Evolutionary conservation across 2,113 vertebrate genomes (phyloP).

Genomic region (Gambusia holbrooki): DNA sequence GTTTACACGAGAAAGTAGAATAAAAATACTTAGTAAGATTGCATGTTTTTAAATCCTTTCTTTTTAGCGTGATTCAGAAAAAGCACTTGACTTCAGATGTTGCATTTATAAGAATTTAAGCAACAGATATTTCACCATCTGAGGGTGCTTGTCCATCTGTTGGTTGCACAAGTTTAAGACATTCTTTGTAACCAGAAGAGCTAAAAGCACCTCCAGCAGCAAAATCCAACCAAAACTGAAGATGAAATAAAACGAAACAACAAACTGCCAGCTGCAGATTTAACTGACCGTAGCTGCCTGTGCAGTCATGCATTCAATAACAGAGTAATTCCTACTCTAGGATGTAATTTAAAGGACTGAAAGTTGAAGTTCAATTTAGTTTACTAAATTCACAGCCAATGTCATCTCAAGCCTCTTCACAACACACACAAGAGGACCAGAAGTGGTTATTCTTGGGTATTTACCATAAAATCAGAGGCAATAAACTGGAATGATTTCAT

Average conservation of each 20-base stretch:
- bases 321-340: background rate
- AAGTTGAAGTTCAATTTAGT: background rate
- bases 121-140: background rate
- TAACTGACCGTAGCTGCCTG: background rate
- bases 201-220: background rate
- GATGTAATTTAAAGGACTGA: background rate
- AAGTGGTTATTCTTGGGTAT: background rate
- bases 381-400: background rate
- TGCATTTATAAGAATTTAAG: background rate
- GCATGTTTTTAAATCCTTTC: too few relatives aligned
- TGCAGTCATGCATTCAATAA: background rate
- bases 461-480: background rate
- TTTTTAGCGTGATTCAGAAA: background rate
- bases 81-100: background rate
- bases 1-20: too few relatives aligned
- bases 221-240: background rate
- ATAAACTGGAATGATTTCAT: background rate
- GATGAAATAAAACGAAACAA: background rate
- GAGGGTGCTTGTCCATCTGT: conserved; percentile 1
- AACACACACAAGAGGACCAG: background rate
- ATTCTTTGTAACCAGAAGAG: background rate
- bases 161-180: background rate
- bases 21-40: too few relatives aligned
- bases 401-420: background rate
- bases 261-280: background rate